Evolutionary conservation across 2,888 invertebrate species (phyloP), one percentile per base, ranked within the genome.

Genomic region (Apamea monoglypha): DNA sequence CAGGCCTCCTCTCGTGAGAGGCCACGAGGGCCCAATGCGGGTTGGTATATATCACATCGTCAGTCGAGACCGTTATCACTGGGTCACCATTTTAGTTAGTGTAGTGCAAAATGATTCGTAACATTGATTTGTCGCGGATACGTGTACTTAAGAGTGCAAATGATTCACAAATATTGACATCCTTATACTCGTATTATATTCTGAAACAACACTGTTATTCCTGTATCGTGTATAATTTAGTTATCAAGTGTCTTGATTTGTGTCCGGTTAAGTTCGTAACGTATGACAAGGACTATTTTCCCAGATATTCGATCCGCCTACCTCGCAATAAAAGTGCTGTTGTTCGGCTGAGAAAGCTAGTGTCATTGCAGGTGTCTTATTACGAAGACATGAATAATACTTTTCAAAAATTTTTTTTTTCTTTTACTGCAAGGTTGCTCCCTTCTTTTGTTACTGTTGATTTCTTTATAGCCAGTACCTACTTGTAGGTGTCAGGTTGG

Each of bases 251-350:
- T n/a, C 29, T 71, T 44, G 44, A 64, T 40, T 29, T 44, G 53
- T 68, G n/a, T 36, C 18, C 66, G 74, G 47, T 47, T 56, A 29
- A 64, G 16, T 29, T n/a, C 6, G 21, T 59, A 61, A 71, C 40
- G 56, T 50, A 56, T 50, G 53, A 25, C 63, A 36, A 16, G 25
- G 63, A 64, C 67, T 36, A 40, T 69, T 69, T 69, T 63, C 32
- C 44, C 18, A 36, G 71, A 40, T 67, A 44, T 83, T 56, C 25
- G 40, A 82, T 63, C 78, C 78, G 64, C 77, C 73, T 73, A 61
- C 47, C 32, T 32, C 4, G 66, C 66, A 74, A 70, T 69, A 77
- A 72, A 70, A 66, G 8, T 44, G 63, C 40, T 63, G 29, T 56
- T 32, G 56, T 6, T 21, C 66, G 50, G 7, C 44, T 63, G 76